A percentile compares a stretch with the other conserved stretches of the same genome.
Conservation (phyloP, 2,888 invertebrate genomes). For the Gryllus longicercus region DNA sequence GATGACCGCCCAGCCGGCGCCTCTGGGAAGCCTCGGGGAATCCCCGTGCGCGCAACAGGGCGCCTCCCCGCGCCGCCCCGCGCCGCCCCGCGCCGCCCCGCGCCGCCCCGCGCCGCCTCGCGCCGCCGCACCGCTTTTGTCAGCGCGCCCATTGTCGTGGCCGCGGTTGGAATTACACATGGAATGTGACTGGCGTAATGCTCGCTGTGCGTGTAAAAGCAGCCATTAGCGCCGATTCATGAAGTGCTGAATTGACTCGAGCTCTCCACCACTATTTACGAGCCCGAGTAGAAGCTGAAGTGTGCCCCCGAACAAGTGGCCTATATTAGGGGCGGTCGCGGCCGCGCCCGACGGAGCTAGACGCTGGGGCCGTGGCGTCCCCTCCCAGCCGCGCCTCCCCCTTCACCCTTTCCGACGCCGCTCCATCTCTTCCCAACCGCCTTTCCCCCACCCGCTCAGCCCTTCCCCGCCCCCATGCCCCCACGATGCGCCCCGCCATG, state of each 20-base stretch:
- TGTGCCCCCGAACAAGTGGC: no score
- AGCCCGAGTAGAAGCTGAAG: background rate
- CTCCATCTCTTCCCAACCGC: no score
- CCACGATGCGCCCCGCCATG: no score
- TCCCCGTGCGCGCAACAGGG: background rate
- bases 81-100: background rate
- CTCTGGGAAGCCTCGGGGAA: no score
- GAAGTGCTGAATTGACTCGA: constrained; percentile 8
- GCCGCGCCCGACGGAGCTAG: no score
- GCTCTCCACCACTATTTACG: background rate
- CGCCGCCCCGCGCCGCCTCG: background rate
- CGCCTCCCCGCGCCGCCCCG: background rate
- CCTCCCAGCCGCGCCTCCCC: no score
- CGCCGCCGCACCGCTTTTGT: background rate
- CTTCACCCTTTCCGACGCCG: no score
- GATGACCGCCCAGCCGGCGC: no score
- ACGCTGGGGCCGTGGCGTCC: no score
- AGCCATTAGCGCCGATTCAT: constrained; percentile 8
- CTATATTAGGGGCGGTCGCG: no score
- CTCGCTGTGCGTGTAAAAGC: background rate
- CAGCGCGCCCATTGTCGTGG: background rate
- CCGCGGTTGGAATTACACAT: background rate
- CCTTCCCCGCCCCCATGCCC: no score
- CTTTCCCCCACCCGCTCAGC: no score
- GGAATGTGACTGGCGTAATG: background rate